These are phyloP conservation scores for Lepetodrilus schrolli DNA, from an alignment of 2,888 invertebrate species.

Conservation along the genomic window DNA sequence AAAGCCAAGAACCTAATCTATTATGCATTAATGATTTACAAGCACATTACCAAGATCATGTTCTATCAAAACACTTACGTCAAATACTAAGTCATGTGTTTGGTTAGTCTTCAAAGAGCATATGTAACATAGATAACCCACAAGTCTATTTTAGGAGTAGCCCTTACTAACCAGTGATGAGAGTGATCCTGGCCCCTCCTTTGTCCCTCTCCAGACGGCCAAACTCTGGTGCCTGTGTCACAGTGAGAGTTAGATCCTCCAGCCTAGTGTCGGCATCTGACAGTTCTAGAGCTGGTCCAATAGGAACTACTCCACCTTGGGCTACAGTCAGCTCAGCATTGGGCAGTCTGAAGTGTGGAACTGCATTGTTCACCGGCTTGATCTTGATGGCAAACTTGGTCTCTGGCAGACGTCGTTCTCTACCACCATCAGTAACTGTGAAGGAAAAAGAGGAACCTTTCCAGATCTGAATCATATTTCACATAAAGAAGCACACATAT, in stretches of 20 bases:
- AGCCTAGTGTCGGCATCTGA: constrained; percentile 62
- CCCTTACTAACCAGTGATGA: constrained; percentile 47
- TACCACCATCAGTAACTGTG: constrained; percentile 58
- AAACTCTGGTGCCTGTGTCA: constrained; percentile 50
- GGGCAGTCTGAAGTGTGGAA: constrained; percentile 55
- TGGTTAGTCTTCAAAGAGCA: no score
- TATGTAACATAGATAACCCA: no score
- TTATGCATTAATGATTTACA: no score
- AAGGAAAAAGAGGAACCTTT: no score
- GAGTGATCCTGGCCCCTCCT: constrained; percentile 40
- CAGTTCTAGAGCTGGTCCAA: constrained; percentile 55
- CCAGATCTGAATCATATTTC: no score
- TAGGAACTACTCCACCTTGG: constrained; percentile 55
- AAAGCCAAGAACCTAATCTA: no score
- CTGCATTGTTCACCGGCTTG: constrained; percentile 67
- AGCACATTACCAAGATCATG: no score
- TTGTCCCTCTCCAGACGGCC: constrained; percentile 58
- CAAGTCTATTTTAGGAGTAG: no score
- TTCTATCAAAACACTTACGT: no score
- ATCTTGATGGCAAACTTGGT: constrained; percentile 64
- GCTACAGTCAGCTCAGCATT: constrained; percentile 52
- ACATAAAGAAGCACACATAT: no score
- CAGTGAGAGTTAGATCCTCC: constrained; percentile 53
- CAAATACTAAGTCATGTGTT: no score
- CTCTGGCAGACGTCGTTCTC: constrained; percentile 46